phyloP scores from a whole-genome alignment of 2,888 invertebrate species.

The Macrophya annulata region DNA sequence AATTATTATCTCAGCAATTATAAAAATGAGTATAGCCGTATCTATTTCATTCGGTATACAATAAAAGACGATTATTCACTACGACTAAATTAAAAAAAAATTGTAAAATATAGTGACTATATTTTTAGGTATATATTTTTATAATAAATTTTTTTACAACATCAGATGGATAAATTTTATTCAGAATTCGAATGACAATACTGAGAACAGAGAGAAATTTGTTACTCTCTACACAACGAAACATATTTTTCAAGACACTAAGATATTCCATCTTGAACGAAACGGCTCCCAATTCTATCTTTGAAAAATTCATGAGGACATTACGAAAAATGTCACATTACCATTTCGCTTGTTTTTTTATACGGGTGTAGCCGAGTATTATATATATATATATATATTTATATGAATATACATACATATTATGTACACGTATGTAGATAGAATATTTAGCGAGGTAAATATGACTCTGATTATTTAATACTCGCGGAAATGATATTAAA shows the following conservation, averaged over 20 bases:
- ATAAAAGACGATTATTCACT: background rate
- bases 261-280: constrained; percentile 24
- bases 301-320: constrained; percentile 43
- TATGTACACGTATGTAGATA: background rate
- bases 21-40: background rate
- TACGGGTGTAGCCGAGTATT: background rate
- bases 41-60: background rate
- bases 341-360: constrained; percentile 8
- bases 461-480: constrained; percentile 7
- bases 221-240: constrained; percentile 7
- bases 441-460: background rate
- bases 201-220: background rate
- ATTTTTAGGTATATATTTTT: background rate
- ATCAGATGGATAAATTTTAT: background rate
- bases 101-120: background rate
- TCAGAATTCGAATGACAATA: background rate
- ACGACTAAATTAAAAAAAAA: background rate
- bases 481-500: background rate
- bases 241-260: constrained; percentile 31
- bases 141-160: background rate
- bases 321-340: constrained; percentile 44
- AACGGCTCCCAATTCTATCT: constrained; percentile 37
- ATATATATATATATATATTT: background rate
- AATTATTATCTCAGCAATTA: background rate
- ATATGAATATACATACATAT: too few relatives aligned